A percentile compares a stretch with the other conserved stretches of the same genome.
Conservation (phyloP, 2,888 invertebrate genomes). For the Mylabris sibirica region DNA sequence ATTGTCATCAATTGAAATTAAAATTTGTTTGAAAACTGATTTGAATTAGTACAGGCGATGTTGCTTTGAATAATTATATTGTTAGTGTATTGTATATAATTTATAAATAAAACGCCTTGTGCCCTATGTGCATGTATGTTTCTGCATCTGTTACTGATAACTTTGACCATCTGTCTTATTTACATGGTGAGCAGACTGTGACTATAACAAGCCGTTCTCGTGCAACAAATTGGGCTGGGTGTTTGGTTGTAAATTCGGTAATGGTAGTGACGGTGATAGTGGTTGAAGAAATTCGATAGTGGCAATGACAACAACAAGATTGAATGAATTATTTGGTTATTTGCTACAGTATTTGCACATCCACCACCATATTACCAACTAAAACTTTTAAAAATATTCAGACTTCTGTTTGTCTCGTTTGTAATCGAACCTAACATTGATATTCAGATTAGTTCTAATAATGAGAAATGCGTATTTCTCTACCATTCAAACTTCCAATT, state of each 20-base stretch:
- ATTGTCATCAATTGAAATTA: neutral
- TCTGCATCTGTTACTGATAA: slow-evolving; percentile 8
- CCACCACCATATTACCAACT: neutral
- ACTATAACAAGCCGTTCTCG: neutral
- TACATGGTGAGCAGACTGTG: slow-evolving; percentile 9
- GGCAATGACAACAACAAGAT: neutral
- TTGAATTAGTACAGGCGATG: neutral
- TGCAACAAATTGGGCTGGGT: neutral
- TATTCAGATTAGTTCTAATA: too few species aligned
- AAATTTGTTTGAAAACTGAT: neutral
- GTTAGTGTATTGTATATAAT: neutral
- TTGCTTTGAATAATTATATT: neutral
- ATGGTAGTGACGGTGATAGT: neutral
- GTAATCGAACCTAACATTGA: too few species aligned
- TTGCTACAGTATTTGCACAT: neutral
- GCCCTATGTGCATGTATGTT: neutral
- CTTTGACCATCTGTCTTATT: slow-evolving; percentile 6
- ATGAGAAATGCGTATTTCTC: too few species aligned
- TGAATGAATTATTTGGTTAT: neutral
- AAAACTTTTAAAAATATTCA: too few species aligned
- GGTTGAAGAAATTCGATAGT: neutral
- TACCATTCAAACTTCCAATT: too few species aligned
- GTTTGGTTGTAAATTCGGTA: neutral
- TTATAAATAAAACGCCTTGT: neutral
- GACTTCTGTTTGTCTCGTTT: too few species aligned